Base-by-base conservation (phyloP, 2,113 vertebrate species). In the Rhombomys opimus region DNA sequence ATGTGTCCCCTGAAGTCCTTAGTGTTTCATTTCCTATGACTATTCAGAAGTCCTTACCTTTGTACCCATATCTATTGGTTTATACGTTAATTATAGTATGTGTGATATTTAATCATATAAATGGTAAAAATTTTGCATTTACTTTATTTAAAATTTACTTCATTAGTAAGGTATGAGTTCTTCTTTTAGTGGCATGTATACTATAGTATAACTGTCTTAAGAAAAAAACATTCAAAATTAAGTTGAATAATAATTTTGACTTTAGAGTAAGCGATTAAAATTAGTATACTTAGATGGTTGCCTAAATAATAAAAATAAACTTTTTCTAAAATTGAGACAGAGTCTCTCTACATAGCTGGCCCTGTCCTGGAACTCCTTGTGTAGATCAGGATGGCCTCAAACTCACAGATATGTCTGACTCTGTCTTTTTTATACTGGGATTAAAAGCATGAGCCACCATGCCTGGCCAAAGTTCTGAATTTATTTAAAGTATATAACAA, bases 261-360 rank as follows among this genome's bases (percentile, higher is more conserved):
- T 96, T 78, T 93, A 35, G 72, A 90, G 90, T 70, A 84, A 78
- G 25, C 12, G n/a, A 41, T 90, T 85, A 76, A 91, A 88, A 38
- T 92, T 30, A n/a, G 15, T 25, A 85, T 63, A 46, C 20, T 13
- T 32, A 38, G 7, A 61, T 41, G 54, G 25, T 50, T 46, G 8
- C 1, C 1, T 78, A 46, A 78, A 14, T 72, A 68, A 73, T 52
- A 59, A 61, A 76, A 91, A 54, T 57, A 93, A 22, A 3, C 1
- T 75, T 38, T 72, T 41, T 41, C 41, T 41, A 41, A 41, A 41
- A 41, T 63, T 41, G n/a, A 38, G n/a, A 23, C 3, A 9, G 17
- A 23, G 7, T 84, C 23, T 84, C 1, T 84, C 57, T 82, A 25
- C 13, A 38, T 15, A 61, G 22, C 13, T 2, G 12, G 38, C 12